A percentile compares a stretch with the other conserved stretches of the same genome.
phyloP scores from a whole-genome alignment of 1,140 invertebrate species.

The Drosophila elegans region DNA sequence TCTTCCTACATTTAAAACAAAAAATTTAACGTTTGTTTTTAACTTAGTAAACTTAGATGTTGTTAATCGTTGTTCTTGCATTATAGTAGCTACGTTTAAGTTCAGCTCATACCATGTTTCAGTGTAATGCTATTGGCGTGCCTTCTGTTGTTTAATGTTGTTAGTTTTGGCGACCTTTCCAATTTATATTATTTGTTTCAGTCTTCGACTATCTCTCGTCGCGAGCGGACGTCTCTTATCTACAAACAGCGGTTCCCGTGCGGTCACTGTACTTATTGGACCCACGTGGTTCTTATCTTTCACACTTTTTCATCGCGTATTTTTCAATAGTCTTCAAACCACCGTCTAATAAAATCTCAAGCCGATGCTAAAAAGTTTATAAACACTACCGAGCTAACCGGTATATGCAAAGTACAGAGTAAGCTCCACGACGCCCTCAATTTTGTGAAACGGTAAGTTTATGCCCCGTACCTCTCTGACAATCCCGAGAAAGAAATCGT shows the following conservation, averaged over 20 bases:
- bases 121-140: no score
- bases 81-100: no score
- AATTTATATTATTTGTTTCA: background rate
- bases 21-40: no score
- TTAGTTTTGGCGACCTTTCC: no score
- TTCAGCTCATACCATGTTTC: no score
- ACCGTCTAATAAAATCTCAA: background rate
- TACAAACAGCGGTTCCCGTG: background rate
- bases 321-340: background rate
- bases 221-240: background rate
- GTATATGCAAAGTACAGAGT: background rate
- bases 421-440: background rate
- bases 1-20: no score
- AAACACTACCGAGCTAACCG: background rate
- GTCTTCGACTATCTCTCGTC: conserved; percentile 1
- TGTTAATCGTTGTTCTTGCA: no score
- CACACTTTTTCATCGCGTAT: no score
- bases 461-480: background rate
- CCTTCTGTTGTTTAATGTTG: no score
- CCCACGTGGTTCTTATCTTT: conserved; percentile 4
- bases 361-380: background rate
- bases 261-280: conserved; percentile 2
- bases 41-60: no score
- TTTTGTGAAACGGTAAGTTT: background rate
- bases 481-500: background rate